These are phyloP conservation scores for Myotis davidii DNA, from an alignment of 2,113 vertebrate species.

Conservation along the genomic window DNA sequence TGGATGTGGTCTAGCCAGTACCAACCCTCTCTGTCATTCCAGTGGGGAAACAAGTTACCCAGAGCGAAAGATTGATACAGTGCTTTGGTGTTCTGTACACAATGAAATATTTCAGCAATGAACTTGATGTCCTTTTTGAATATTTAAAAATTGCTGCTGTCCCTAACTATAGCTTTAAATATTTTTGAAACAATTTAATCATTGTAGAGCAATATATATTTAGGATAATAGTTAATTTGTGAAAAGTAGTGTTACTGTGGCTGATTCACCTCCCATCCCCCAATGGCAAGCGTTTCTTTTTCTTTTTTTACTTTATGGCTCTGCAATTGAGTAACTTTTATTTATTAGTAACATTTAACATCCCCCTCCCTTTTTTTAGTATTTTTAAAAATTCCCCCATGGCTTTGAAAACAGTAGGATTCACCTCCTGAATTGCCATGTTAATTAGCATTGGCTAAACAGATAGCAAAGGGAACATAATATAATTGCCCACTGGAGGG, in stretches of 20 bases:
- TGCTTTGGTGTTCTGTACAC: not conserved
- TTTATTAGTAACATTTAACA: conserved; percentile 1
- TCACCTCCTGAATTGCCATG: not conserved
- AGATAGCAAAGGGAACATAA: not conserved
- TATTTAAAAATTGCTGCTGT: not conserved
- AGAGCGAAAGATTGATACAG: not conserved
- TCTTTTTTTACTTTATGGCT: not conserved
- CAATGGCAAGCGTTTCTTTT: not conserved
- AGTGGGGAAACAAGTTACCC: not conserved
- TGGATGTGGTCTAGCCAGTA: not conserved
- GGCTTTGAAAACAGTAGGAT: not conserved
- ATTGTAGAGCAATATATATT: not conserved
- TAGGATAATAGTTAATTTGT: conserved; percentile 39
- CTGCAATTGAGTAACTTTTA: not conserved
- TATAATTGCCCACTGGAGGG: conserved; percentile 2
- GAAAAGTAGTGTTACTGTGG: not conserved
- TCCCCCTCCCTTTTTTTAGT: not conserved
- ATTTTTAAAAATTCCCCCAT: not conserved
- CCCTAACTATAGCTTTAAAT: conserved; percentile 1
- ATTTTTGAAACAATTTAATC: conserved; percentile 25
- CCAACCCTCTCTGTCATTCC: not conserved
- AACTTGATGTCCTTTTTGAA: not conserved
- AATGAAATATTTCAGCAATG: not conserved
- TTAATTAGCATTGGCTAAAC: not conserved
- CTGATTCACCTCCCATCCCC: not conserved